Conservation (phyloP, 2,113 vertebrate species). For the Labeo rohita region DNA sequence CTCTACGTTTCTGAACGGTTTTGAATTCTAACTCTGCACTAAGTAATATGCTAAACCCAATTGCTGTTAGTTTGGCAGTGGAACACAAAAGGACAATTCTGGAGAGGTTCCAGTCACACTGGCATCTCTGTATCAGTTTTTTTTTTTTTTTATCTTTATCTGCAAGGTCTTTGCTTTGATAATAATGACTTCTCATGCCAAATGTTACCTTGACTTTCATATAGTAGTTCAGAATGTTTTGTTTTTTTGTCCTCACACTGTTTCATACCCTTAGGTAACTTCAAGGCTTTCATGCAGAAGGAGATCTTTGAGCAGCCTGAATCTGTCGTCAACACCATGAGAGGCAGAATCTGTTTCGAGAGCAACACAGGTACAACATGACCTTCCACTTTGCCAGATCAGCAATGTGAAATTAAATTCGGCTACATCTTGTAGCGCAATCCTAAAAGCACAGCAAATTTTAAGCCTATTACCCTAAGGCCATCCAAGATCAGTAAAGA, state of each 20-base stretch:
- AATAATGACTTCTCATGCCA: background rate
- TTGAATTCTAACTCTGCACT: background rate
- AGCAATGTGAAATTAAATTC: background rate
- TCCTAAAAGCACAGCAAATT: background rate
- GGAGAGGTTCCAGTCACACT: background rate
- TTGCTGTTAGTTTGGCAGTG: background rate
- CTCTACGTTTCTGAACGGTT: background rate
- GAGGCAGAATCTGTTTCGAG: conserved; percentile 94
- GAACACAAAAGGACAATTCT: background rate
- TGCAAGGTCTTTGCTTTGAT: background rate
- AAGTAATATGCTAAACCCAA: background rate
- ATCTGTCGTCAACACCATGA: conserved; percentile 95
- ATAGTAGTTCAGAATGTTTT: background rate
- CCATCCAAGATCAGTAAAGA: too few relatives aligned
- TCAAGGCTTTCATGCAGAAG: conserved; percentile 97
- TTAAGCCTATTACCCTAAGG: background rate
- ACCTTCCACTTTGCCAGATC: background rate
- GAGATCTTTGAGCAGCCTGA: conserved; percentile 98
- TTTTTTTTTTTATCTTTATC: background rate
- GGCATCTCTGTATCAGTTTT: background rate
- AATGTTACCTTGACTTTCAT: background rate
- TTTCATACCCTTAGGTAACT: conserved; percentile 80
- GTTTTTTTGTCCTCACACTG: conserved; percentile 1
- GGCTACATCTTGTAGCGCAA: background rate
- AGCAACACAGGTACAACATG: conserved; percentile 81